Evolutionary conservation across 2,113 vertebrate species (phyloP), one percentile per base, ranked within the genome.

Genomic region (Mixornis gularis): DNA sequence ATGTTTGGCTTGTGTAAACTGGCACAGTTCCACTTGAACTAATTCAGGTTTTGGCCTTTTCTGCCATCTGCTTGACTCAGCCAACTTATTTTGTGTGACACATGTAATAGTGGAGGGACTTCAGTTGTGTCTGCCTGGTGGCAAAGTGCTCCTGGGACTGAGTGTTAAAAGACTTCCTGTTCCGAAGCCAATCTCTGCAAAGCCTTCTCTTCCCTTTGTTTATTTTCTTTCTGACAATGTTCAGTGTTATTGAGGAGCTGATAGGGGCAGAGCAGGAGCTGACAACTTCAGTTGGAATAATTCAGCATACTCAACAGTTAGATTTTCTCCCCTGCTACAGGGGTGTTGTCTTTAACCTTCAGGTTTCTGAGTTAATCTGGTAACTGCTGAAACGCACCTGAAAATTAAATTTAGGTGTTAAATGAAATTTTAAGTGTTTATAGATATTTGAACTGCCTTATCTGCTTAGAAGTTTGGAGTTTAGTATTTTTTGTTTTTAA

Each of bases 31-130:
- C 82, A 74, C 77, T 46, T 24, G 41, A 88, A 65, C 90, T 90
- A 64, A 70, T 90, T 86, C 63, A 86, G 93, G 66, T 84, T 93
- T 90, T 77, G 76, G 83, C 56, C 80, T 90, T 93, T 83, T 88
- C 74, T 76, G 14, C 81, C 79, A 85, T 91, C 85, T 87, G 79
- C 68, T 87, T 58, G n/a, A 40, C 76, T 82, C 53, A 80, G 52
- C 43, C 90, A 90, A 71, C 65, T 85, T 72, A 48, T 16, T 88
- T 44, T 32, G 29, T 71, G 46, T 72, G 91, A 66, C 41, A 62
- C 2, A 0, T 59, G 51, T 72, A 80, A 22, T 15, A 87, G 70
- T 8, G 52, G 29, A 56, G 58, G 41, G 73, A 46, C 73, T 84
- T 90, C 13, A 30, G 38, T 46, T 69, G 65, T 76, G 62, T 70